phyloP scores from a whole-genome alignment of 2,888 invertebrate genomes.

The Rhagium mordax region DNA sequence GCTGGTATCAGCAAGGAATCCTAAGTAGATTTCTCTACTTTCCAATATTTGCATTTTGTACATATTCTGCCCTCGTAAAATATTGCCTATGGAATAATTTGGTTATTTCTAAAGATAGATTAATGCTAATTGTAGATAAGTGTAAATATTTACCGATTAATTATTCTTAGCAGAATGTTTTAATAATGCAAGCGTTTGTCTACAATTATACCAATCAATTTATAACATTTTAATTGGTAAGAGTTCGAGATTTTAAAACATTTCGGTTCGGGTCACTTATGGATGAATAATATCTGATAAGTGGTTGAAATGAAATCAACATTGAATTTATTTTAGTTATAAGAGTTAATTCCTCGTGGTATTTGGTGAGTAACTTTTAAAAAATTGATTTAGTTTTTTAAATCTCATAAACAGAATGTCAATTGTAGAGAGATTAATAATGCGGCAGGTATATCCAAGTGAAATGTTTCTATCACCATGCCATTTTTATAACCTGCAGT shows the following conservation, averaged over 20 bases:
- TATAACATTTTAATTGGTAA: not conserved
- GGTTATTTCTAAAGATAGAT: not conserved
- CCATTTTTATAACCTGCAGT: too few relatives aligned
- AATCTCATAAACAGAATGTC: not conserved
- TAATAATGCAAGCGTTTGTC: not conserved
- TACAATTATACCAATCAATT: not conserved
- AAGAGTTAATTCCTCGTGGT: not conserved
- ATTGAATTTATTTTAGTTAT: not conserved
- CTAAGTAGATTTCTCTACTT: too few relatives aligned
- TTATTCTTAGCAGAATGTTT: not conserved
- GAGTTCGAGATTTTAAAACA: not conserved
- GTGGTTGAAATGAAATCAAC: not conserved
- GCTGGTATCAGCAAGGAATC: too few relatives aligned
- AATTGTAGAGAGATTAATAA: too few relatives aligned
- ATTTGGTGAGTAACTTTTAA: not conserved
- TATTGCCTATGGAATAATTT: too few relatives aligned
- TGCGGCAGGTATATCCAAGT: too few relatives aligned
- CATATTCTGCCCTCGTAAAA: too few relatives aligned
- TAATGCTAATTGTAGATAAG: not conserved
- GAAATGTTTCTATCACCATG: too few relatives aligned
- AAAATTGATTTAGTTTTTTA: not conserved
- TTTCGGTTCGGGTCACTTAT: not conserved
- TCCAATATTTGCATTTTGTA: too few relatives aligned
- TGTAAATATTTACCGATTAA: not conserved
- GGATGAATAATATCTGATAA: conserved; percentile 9